Evolutionary conservation across 2,888 invertebrate species (phyloP).

Genomic region (Lottia scabra): DNA sequence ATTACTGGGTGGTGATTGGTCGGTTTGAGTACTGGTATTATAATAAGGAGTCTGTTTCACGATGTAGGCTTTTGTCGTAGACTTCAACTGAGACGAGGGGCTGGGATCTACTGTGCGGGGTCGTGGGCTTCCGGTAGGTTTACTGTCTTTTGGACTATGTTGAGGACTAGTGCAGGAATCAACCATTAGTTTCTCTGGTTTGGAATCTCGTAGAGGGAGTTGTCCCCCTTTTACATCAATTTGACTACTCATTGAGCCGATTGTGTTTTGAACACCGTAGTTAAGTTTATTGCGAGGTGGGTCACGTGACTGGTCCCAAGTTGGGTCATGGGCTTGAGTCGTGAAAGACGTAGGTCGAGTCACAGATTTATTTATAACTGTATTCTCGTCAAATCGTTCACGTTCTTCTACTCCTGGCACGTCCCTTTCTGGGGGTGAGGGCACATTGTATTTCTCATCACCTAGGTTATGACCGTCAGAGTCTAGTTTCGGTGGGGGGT

Average conservation of each 20-base stretch:
- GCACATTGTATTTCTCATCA: conserved; percentile 77
- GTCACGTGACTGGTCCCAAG: background rate
- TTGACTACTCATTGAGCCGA: conserved; percentile 41
- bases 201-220: background rate
- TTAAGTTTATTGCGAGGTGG: background rate
- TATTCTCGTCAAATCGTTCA: conserved; percentile 38
- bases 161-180: conserved; percentile 25
- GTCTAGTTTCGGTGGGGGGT: conserved; percentile 71
- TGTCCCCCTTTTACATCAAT: conserved; percentile 24
- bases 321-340: background rate
- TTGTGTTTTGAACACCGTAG: conserved; percentile 23
- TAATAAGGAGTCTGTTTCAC: conserved; percentile 58
- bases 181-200: conserved; percentile 8
- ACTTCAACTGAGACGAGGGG: conserved; percentile 13
- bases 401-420: conserved; percentile 42
- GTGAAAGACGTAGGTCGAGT: conserved; percentile 8
- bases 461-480: conserved; percentile 75
- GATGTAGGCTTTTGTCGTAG: conserved; percentile 34
- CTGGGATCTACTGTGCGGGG: background rate
- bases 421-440: conserved; percentile 80
- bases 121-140: background rate
- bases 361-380: background rate
- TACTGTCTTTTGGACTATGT: conserved; percentile 16
- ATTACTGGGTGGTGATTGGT: conserved; percentile 34
- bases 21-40: conserved; percentile 64